Conservation (phyloP, 2,888 invertebrate species). For the Crossocerus cetratus region DNA sequence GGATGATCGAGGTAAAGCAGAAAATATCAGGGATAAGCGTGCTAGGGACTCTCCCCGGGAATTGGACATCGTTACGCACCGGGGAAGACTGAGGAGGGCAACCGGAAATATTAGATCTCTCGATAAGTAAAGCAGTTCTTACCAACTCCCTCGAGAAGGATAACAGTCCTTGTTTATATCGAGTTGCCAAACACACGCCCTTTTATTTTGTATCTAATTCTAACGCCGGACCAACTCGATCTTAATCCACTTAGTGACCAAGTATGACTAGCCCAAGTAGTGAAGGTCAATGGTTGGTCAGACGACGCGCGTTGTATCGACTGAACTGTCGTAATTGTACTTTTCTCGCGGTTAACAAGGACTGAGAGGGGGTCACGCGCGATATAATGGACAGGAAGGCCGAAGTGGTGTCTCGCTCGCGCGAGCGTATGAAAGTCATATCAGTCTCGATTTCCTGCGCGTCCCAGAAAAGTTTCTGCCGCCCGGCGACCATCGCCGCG, state of each 20-base stretch:
- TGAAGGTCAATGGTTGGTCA: neutral
- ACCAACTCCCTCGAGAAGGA: too few species aligned
- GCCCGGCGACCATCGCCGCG: slow-evolving; percentile 17
- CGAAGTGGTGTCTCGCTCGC: slow-evolving; percentile 7
- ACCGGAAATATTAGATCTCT: too few species aligned
- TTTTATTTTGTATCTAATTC: too few species aligned
- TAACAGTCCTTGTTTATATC: too few species aligned
- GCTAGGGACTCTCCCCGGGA: too few species aligned
- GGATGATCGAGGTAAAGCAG: neutral
- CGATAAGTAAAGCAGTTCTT: too few species aligned
- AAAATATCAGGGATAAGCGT: neutral
- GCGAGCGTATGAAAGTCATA: slow-evolving; percentile 44
- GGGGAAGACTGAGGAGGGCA: too few species aligned
- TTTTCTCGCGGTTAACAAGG: slow-evolving; percentile 35
- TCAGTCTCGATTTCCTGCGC: slow-evolving; percentile 49
- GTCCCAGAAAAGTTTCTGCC: slow-evolving; percentile 41
- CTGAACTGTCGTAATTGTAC: neutral
- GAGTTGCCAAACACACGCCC: too few species aligned
- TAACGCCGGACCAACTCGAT: too few species aligned
- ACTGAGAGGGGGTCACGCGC: slow-evolving; percentile 26
- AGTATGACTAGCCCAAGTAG: too few species aligned
- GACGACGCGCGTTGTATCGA: neutral
- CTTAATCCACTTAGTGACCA: too few species aligned
- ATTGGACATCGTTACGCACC: too few species aligned
- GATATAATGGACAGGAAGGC: slow-evolving; percentile 38